Evolutionary conservation across 2,888 invertebrate genomes (phyloP).

Genomic region (Allacma fusca): DNA sequence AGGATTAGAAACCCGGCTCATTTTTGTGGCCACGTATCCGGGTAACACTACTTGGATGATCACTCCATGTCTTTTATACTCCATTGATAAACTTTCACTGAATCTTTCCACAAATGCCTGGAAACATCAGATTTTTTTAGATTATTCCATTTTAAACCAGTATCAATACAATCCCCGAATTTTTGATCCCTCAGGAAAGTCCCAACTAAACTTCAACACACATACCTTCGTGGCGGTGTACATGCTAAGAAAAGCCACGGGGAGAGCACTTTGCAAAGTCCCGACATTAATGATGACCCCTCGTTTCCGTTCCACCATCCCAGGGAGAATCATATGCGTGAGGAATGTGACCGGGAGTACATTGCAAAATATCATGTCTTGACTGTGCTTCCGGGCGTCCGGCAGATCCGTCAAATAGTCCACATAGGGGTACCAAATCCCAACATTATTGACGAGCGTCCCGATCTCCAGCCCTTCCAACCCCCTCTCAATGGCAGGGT

Average conservation of each 20-base stretch:
- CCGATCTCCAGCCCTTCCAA: slow-evolving; percentile 80
- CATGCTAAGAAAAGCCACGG: slow-evolving; percentile 81
- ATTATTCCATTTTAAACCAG: too few species aligned
- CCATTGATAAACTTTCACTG: slow-evolving; percentile 77
- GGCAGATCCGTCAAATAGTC: slow-evolving; percentile 68
- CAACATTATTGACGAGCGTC: slow-evolving; percentile 90
- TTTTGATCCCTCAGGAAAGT: not conserved
- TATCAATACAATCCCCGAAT: too few species aligned
- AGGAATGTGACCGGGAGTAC: slow-evolving; percentile 81
- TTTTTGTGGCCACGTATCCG: slow-evolving; percentile 90
- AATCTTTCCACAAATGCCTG: slow-evolving; percentile 85
- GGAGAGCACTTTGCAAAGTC: slow-evolving; percentile 80
- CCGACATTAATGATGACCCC: slow-evolving; percentile 92
- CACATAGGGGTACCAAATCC: slow-evolving; percentile 84
- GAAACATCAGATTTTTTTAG: too few species aligned
- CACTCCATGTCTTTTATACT: slow-evolving; percentile 77
- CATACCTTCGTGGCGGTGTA: slow-evolving; percentile 89
- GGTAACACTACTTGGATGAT: slow-evolving; percentile 83
- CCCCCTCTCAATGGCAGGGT: slow-evolving; percentile 74
- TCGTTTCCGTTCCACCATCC: slow-evolving; percentile 80
- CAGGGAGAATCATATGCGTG: slow-evolving; percentile 83
- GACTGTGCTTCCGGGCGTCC: slow-evolving; percentile 70
- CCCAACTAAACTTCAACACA: too few species aligned
- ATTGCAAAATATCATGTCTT: slow-evolving; percentile 79
- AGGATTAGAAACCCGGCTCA: slow-evolving; percentile 78